Conservation (phyloP, 2,113 vertebrate species). For the Mobula hypostoma region DNA sequence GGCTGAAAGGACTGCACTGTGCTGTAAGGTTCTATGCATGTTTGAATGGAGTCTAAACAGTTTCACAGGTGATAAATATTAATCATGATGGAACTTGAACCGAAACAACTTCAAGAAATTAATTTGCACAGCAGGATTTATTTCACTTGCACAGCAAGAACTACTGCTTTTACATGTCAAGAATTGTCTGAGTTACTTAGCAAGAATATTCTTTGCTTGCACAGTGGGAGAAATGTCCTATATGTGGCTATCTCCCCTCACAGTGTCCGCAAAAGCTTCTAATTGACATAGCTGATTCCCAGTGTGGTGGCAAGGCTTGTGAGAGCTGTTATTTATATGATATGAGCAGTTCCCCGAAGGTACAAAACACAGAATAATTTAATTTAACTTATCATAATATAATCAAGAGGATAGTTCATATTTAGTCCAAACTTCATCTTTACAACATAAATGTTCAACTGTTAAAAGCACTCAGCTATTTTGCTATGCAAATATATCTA, state of each 20-base stretch:
- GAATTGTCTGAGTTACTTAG: not conserved
- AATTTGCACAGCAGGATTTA: not conserved
- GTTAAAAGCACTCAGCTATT: not conserved
- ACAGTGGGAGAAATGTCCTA: not conserved
- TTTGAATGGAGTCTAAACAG: not conserved
- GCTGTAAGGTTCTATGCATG: too few species aligned
- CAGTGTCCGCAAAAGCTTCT: not conserved
- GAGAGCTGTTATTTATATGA: not conserved
- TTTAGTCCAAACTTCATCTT: not conserved
- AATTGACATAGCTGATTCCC: not conserved
- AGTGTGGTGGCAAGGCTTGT: not conserved
- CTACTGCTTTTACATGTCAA: constrained; percentile 20
- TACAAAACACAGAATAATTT: not conserved
- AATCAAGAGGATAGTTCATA: not conserved
- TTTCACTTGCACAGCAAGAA: not conserved
- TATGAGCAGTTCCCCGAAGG: not conserved
- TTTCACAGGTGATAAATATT: not conserved
- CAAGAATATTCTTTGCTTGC: not conserved
- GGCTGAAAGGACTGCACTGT: too few species aligned
- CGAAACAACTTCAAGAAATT: not conserved
- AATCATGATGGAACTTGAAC: not conserved
- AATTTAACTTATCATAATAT: not conserved
- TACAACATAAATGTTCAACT: not conserved
- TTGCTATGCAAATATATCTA: not conserved
- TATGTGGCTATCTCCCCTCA: not conserved